Conservation (phyloP, 2,888 invertebrate genomes). For the Lithophane semibrunnea region DNA sequence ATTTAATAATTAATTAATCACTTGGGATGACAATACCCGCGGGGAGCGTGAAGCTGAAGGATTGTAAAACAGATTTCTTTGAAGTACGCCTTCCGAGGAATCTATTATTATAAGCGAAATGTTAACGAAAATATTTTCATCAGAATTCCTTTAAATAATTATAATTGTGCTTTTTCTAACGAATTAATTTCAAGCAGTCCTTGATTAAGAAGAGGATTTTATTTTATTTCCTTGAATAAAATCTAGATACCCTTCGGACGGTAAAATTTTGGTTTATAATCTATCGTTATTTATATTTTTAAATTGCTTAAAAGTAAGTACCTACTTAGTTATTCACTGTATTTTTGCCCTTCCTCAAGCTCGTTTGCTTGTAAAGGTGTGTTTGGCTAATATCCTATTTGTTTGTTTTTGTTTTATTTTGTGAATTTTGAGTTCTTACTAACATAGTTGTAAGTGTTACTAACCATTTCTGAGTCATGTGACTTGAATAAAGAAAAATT, state of each 20-base stretch:
- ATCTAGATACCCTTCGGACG: no score
- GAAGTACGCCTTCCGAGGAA: conserved; percentile 14
- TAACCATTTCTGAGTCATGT: no score
- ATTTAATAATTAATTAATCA: conserved; percentile 29
- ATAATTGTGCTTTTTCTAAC: background rate
- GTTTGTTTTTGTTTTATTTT: no score
- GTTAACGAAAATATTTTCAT: conserved; percentile 26
- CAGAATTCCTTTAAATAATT: conserved; percentile 1
- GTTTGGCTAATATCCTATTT: no score
- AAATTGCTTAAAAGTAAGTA: background rate
- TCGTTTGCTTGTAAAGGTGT: background rate
- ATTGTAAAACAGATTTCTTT: conserved; percentile 33
- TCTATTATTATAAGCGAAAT: conserved; percentile 29
- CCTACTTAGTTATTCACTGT: background rate
- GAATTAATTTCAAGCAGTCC: conserved; percentile 14
- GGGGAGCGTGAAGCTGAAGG: conserved; percentile 10
- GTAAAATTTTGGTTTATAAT: background rate
- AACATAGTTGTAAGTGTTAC: no score
- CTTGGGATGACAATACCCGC: conserved; percentile 9
- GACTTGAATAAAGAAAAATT: no score
- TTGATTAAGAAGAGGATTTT: conserved; percentile 13
- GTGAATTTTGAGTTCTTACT: no score
- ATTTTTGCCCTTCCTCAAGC: background rate
- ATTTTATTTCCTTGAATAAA: background rate
- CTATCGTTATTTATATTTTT: background rate